phyloP scores from a whole-genome alignment of 2,113 vertebrate species.

The Phoenicopterus ruber region DNA sequence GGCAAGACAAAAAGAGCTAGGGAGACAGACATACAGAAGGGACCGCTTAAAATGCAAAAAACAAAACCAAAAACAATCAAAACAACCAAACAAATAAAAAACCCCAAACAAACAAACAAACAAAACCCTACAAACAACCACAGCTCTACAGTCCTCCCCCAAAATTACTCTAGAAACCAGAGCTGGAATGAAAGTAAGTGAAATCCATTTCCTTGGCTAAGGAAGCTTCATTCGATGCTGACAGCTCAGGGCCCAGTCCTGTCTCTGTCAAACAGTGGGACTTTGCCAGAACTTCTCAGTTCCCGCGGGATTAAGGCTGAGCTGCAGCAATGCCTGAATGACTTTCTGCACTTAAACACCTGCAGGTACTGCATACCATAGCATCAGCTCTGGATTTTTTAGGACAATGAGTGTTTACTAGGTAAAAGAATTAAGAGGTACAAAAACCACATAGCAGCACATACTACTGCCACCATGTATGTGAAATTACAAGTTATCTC shows the following conservation, averaged over 20 bases:
- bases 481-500: not conserved
- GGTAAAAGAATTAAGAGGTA: not conserved
- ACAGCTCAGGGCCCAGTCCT: not conserved
- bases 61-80: too few relatives aligned
- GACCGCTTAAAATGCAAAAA: fast-evolving
- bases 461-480: not conserved
- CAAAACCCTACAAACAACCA: not conserved
- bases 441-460: not conserved
- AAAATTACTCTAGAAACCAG: not conserved
- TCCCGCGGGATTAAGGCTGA: not conserved
- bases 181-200: not conserved
- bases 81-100: not conserved
- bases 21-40: not conserved
- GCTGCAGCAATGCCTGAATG: not conserved
- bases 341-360: not conserved
- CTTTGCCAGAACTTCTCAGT: not conserved
- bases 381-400: not conserved
- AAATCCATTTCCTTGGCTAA: not conserved
- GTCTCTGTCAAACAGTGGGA: not conserved
- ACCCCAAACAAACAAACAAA: not conserved
- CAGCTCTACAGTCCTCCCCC: not conserved
- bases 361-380: not conserved
- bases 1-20: not conserved
- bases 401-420: not conserved
- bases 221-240: not conserved